Evolutionary conservation across 1,140 invertebrate species (phyloP).

Genomic region (Atopsyche davidsoni): DNA sequence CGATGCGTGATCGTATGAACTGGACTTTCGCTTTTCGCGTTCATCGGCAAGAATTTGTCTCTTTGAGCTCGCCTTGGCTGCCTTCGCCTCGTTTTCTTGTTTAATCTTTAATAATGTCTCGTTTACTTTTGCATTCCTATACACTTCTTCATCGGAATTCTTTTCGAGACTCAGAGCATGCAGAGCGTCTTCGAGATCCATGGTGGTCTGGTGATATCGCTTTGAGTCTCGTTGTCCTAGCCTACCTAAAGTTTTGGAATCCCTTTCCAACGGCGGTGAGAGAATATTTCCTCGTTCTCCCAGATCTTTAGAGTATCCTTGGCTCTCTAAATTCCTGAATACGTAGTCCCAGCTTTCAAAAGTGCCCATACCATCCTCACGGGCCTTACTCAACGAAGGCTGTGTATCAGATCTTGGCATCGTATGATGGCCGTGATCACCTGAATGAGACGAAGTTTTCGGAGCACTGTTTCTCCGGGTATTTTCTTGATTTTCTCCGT

Average conservation of each 20-base stretch:
- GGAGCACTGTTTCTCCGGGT: constrained; percentile 39
- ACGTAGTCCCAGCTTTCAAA: constrained; percentile 75
- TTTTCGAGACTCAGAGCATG: constrained; percentile 44
- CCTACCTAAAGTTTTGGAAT: constrained; percentile 43
- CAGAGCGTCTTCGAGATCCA: constrained; percentile 49
- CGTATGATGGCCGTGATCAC: constrained; percentile 33
- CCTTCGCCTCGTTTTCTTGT: constrained; percentile 41
- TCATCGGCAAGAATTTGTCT: constrained; percentile 36
- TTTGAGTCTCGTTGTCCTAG: constrained; percentile 39
- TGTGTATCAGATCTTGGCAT: constrained; percentile 44
- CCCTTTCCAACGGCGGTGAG: constrained; percentile 42
- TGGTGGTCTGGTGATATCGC: constrained; percentile 41
- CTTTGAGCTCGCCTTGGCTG: constrained; percentile 35
- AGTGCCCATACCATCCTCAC: constrained; percentile 54
- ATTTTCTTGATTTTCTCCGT: constrained; percentile 30
- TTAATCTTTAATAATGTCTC: constrained; percentile 49
- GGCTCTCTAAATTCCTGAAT: constrained; percentile 65
- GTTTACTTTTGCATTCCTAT: constrained; percentile 50
- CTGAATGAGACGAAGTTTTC: constrained; percentile 32
- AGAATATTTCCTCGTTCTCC: constrained; percentile 57
- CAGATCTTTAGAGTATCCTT: constrained; percentile 64
- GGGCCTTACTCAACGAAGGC: constrained; percentile 44
- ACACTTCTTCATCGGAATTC: constrained; percentile 41
- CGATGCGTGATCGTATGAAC: constrained; percentile 31
- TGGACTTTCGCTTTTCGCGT: constrained; percentile 31